Evolutionary conservation across 64 coral and sea anemone genomes (phyloP), one percentile per base, ranked within the genome.

Genomic region (Stichodactyla mertensii): DNA sequence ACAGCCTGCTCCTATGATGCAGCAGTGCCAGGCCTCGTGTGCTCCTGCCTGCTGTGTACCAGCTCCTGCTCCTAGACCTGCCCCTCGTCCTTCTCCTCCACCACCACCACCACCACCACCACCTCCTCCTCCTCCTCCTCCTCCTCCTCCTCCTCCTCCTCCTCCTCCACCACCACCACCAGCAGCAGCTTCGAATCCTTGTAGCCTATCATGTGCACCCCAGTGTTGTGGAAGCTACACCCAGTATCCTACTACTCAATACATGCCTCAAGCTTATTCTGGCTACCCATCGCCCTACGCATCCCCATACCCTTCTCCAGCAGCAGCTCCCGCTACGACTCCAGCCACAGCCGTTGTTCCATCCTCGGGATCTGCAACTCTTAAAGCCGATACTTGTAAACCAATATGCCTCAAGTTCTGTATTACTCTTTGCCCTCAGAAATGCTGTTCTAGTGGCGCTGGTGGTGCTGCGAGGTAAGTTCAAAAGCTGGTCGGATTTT

Each of bases 361-460:
- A 18, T 57, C 91, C 61, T 23, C 28, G 64, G 55, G 85, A 55
- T 67, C 62, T 11, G 55, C 84, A 4, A 71, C 90, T 14, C 70
- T 78, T 45, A 80, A 84, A 52, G 80, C 86, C 26, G 69, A 88
- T 6, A 54, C 61, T 18, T 97, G 94, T 52, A 61, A 87, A 8
- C 94, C 91, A 6, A 93, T 97, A 27, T 97, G 94, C 51, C 85
- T 97, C 57, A 97, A 93, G 82, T 97, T 93, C 71, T 97, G 94
- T 85, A 80, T 97, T 5, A 87, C 83, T 19, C 53, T 97, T 59
- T 97, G 94, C 19, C 94, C 94, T 20, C 91, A 97, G 61, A 87
- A 89, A 13, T 97, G 94, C 20, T 97, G 94, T 57, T 81, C 66
- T 87, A 79, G 58, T 6, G 86, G 86, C 14, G 56, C 53, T 87